Evolutionary conservation across 2,888 invertebrate genomes (phyloP).

Genomic region (Cantharis lateralis): DNA sequence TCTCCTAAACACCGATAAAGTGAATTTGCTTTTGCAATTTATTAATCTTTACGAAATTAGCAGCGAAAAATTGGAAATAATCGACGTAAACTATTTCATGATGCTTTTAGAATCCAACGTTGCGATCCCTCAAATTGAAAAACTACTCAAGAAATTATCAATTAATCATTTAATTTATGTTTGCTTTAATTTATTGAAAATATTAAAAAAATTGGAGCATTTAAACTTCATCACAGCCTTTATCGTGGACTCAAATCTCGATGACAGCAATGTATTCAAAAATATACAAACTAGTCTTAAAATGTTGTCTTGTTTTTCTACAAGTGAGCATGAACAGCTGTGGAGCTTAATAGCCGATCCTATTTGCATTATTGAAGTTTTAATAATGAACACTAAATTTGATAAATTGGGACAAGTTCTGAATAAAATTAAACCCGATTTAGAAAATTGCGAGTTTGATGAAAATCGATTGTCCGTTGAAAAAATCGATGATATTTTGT

Average conservation of each 20-base stretch:
- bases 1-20: slow-evolving; percentile 42
- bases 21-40: slow-evolving; percentile 68
- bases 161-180: slow-evolving; percentile 63
- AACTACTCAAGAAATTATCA: slow-evolving; percentile 66
- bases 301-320: slow-evolving; percentile 66
- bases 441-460: slow-evolving; percentile 59
- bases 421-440: slow-evolving; percentile 59
- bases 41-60: slow-evolving; percentile 66
- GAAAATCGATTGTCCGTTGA: slow-evolving; percentile 65
- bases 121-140: slow-evolving; percentile 56
- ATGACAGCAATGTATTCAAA: slow-evolving; percentile 59
- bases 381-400: slow-evolving; percentile 84
- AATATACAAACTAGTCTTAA: slow-evolving; percentile 71
- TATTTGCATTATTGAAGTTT: slow-evolving; percentile 78
- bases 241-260: slow-evolving; percentile 58
- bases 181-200: slow-evolving; percentile 66
- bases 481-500: slow-evolving; percentile 70
- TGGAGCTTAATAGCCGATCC: slow-evolving; percentile 72
- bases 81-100: slow-evolving; percentile 61
- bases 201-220: slow-evolving; percentile 65
- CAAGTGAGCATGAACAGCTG: slow-evolving; percentile 62
- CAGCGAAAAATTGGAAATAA: slow-evolving; percentile 58
- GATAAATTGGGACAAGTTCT: slow-evolving; percentile 68
- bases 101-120: slow-evolving; percentile 62
- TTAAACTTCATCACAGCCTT: slow-evolving; percentile 69